Conservation (phyloP, 1,140 invertebrate species). For the Eciton burchellii region DNA sequence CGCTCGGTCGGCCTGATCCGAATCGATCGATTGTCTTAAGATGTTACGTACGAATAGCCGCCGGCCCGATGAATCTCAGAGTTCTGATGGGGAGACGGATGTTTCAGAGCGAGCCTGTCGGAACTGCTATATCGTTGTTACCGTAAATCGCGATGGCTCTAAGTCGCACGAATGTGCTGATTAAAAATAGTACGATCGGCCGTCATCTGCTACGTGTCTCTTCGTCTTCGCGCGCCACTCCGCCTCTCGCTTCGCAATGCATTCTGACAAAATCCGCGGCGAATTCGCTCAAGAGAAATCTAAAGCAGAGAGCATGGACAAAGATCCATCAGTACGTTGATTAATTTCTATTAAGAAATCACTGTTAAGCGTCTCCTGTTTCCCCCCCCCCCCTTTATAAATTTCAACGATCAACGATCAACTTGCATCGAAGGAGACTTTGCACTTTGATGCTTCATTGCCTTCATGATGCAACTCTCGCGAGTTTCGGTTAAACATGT, state of each 20-base stretch:
- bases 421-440: not conserved
- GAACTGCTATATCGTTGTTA: not conserved
- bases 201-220: not conserved
- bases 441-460: not conserved
- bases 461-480: constrained; percentile 28
- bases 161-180: constrained; percentile 8
- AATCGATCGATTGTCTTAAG: no score
- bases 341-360: not conserved
- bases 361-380: no score
- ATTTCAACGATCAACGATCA: not conserved
- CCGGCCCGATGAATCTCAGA: not conserved
- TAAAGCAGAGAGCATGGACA: not conserved
- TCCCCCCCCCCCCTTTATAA: not conserved
- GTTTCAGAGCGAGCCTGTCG: not conserved
- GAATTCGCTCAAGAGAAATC: not conserved
- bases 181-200: constrained; percentile 20
- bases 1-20: not conserved
- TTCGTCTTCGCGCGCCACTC: not conserved
- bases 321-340: constrained; percentile 33
- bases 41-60: no score
- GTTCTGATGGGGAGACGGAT: not conserved
- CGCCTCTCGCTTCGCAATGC: not conserved
- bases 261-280: not conserved
- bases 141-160: not conserved
- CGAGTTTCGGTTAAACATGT: constrained; percentile 31